These are phyloP conservation scores for Puffinus mauretanicus DNA, from an alignment of 2,113 vertebrate species.

Conservation along the genomic window DNA sequence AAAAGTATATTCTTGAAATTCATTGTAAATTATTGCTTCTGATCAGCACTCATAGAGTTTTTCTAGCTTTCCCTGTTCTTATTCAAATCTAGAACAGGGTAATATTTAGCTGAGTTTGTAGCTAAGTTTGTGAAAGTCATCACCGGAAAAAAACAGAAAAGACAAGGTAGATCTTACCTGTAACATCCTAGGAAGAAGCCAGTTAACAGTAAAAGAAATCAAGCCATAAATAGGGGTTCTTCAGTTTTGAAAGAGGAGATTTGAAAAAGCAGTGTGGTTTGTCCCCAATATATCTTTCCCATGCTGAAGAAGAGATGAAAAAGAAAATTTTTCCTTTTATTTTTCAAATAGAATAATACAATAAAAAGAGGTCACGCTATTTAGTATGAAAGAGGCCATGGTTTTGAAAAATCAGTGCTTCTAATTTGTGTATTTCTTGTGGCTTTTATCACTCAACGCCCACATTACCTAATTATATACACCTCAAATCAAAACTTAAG, in stretches of 20 bases:
- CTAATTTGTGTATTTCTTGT: conserved; percentile 51
- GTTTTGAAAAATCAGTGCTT: not conserved
- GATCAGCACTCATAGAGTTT: not conserved
- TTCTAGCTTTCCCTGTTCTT: not conserved
- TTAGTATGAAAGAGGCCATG: not conserved
- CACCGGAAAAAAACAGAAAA: not conserved
- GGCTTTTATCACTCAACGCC: conserved; percentile 46
- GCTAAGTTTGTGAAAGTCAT: not conserved
- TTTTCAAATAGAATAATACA: not conserved
- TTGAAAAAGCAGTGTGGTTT: not conserved
- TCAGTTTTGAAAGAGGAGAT: not conserved
- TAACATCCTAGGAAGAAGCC: not conserved
- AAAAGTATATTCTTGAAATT: not conserved
- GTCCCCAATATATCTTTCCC: not conserved
- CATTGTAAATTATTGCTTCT: not conserved
- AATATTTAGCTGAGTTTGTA: not conserved
- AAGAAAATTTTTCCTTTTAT: not conserved
- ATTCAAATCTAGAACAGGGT: not conserved
- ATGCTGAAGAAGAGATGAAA: not conserved
- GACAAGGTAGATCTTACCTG: not conserved
- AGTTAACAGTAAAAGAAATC: not conserved
- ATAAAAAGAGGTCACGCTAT: conserved; percentile 5
- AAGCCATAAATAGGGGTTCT: not conserved
- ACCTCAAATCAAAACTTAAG: conserved; percentile 44
- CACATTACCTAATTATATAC: conserved; percentile 46